Conservation (phyloP, 2,113 vertebrate species). For the Promerops cafer region DNA sequence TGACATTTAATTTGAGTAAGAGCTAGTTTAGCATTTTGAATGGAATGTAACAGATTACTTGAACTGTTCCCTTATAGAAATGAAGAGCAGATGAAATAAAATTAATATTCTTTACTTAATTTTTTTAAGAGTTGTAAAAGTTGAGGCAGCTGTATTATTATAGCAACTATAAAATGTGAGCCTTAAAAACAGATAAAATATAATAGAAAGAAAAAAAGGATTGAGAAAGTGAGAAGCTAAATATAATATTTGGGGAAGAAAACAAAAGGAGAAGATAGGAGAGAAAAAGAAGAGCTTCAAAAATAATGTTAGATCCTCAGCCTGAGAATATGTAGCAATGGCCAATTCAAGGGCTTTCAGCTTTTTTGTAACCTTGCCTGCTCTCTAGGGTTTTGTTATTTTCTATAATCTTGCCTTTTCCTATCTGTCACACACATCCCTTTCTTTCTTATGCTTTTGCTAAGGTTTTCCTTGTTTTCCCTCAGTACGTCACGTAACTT, state of each 20-base stretch:
- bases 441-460: background rate
- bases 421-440: background rate
- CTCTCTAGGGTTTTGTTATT: background rate
- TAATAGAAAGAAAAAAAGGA: background rate
- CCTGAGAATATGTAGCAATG: background rate
- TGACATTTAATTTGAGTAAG: background rate
- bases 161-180: rapidly evolving
- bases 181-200: background rate
- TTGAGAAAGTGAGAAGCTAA: background rate
- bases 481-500: background rate
- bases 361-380: background rate
- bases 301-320: background rate
- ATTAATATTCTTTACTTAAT: background rate
- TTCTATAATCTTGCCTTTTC: background rate
- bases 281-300: background rate
- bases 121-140: background rate
- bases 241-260: background rate
- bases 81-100: background rate
- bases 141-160: background rate
- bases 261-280: background rate
- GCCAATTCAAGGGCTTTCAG: background rate
- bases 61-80: background rate
- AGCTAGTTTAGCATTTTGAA: background rate
- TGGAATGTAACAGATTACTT: background rate
- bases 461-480: background rate